Percentiles rank a stretch among this genome's conserved stretches.
phyloP scores from a whole-genome alignment of 2,797 vertebrate genomes.

The Silurus aristotelis region DNA sequence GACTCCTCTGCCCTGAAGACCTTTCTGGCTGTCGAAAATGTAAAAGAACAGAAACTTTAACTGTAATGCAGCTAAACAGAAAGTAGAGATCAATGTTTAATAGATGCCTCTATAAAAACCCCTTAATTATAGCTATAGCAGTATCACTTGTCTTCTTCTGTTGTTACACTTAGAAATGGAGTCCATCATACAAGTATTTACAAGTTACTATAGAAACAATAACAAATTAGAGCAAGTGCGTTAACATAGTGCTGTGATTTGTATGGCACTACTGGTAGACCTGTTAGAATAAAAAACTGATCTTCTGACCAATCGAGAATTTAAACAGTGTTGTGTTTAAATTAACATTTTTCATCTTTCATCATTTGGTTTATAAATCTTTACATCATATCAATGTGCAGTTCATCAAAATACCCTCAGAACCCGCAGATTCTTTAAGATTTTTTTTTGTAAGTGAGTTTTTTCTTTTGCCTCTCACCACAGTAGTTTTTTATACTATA shows the following conservation, averaged over 20 bases:
- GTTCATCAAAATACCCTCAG: background rate
- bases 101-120: background rate
- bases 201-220: background rate
- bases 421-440: constrained; percentile 14
- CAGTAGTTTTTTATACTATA: background rate
- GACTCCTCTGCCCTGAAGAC: background rate
- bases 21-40: background rate
- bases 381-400: background rate
- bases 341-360: background rate
- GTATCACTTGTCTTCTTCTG: background rate
- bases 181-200: background rate
- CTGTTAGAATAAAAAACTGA: background rate
- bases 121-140: background rate
- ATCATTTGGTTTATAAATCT: background rate
- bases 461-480: constrained; percentile 31
- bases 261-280: background rate
- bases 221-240: background rate
- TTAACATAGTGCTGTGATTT: background rate
- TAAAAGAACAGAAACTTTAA: background rate
- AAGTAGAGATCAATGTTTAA: background rate
- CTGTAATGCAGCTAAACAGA: background rate
- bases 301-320: background rate
- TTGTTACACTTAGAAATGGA: background rate
- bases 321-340: background rate
- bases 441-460: constrained; percentile 51